A percentile compares a stretch with the other conserved stretches of the same genome.
These are phyloP conservation scores for Panagrolaimus sp. DNA, from an alignment of 1,140 invertebrate genomes.

Conservation along the genomic window DNA sequence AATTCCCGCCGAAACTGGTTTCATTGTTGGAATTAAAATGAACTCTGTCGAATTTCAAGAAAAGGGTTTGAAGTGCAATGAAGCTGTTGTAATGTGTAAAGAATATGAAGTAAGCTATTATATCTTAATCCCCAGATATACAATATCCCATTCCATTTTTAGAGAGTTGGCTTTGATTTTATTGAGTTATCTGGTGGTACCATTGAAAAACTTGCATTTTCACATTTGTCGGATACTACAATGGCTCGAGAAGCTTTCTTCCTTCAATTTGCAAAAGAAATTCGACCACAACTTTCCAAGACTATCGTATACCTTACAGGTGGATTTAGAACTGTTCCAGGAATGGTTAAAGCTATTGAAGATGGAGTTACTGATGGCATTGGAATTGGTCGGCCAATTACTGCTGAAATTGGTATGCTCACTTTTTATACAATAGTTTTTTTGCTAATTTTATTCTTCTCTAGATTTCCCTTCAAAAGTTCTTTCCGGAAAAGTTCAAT, in stretches of 20 bases:
- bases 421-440: background rate
- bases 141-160: background rate
- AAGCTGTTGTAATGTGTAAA: slow-evolving; percentile 24
- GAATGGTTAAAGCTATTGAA: slow-evolving; percentile 26
- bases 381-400: slow-evolving; percentile 19
- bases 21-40: slow-evolving; percentile 42
- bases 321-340: slow-evolving; percentile 22
- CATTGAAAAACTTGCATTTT: slow-evolving; percentile 12
- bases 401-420: background rate
- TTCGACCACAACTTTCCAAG: slow-evolving; percentile 4
- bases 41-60: slow-evolving; percentile 51
- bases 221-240: slow-evolving; percentile 20
- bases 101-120: background rate
- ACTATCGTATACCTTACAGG: slow-evolving; percentile 25
- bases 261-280: slow-evolving; percentile 3
- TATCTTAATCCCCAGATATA: background rate
- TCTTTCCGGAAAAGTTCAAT: slow-evolving; percentile 13
- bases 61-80: slow-evolving; percentile 19
- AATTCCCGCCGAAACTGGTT: slow-evolving; percentile 27
- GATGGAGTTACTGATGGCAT: slow-evolving; percentile 22
- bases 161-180: slow-evolving; percentile 24
- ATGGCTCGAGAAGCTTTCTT: slow-evolving; percentile 11
- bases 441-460: background rate
- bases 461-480: slow-evolving; percentile 25
- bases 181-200: slow-evolving; percentile 26